Evolutionary conservation across 2,797 vertebrate species (phyloP), one percentile per base, ranked within the genome.

Genomic region (Gallirallus australis): DNA sequence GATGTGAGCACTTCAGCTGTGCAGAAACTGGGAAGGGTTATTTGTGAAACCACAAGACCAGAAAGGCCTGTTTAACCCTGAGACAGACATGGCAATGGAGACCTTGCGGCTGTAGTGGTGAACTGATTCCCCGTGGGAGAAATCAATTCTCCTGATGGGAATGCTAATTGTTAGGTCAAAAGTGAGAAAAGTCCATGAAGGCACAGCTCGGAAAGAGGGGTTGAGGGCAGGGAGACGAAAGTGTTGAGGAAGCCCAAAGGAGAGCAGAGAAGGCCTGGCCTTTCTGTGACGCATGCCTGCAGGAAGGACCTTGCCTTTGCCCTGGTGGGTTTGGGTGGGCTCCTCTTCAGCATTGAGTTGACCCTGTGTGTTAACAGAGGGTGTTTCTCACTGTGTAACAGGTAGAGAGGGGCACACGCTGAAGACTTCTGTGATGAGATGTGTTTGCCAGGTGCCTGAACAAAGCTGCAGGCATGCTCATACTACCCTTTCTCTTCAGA

Each of bases 41-140:
- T 30, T 16, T 90, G 27, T 70, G 47, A 66, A 70, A 66, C 15
- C 0, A 0, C 28, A 16, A 28, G 35, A 23, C 21, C 0, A 1
- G 64, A 15, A 56, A 61, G 20, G 48, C 53, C 19, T 47, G 37
- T 35, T 45, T 66, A 37, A 21, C 47, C 19, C 42, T 45, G 64
- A 11, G 18, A 64, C 50, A 21, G n/a, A 21, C 24, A 30, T 0
- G 4, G 53, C n/a, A 35, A 14, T 12, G 54, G 14, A 53, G 19
- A 13, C n/a, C 9, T 15, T 6, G 33, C 42, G 5, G 15, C 25
- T 64, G 27, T 53, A 37, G 23, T 11, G 19, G 14, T 23, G 72
- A 63, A 56, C 37, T 53, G n/a, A 7, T 39, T 80, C 21, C 30
- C 35, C 0, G 0, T 3, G n/a, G 53, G 4, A 90, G 17, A 80